A percentile compares a stretch with the other conserved stretches of the same genome.
phyloP scores from a whole-genome alignment of 1,140 invertebrate species.

The Dryas iulia region DNA sequence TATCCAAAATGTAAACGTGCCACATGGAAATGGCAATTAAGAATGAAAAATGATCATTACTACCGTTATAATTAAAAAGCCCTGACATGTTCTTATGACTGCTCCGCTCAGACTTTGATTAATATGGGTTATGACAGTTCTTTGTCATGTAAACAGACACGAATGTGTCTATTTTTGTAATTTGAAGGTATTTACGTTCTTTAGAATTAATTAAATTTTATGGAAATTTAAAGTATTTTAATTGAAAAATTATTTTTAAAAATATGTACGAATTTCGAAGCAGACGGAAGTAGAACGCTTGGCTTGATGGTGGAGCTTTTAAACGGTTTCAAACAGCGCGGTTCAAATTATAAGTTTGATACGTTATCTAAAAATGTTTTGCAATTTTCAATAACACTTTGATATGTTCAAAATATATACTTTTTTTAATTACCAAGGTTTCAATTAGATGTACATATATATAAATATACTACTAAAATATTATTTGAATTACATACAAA shows the following conservation, averaged over 20 bases:
- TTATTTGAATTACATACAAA: not conserved
- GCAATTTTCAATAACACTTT: too few relatives aligned
- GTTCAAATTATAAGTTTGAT: too few relatives aligned
- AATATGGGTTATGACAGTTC: conserved; percentile 66
- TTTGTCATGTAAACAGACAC: conserved; percentile 34
- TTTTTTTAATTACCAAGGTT: too few relatives aligned
- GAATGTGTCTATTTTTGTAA: conserved; percentile 23
- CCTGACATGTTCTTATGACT: conserved; percentile 54
- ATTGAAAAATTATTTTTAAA: too few relatives aligned
- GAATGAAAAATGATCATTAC: conserved; percentile 78
- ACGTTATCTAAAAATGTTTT: too few relatives aligned
- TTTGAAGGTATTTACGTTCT: not conserved
- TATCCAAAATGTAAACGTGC: conserved; percentile 56
- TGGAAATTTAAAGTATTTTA: not conserved
- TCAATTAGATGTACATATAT: too few relatives aligned
- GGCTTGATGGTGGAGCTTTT: too few relatives aligned
- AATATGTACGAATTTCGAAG: too few relatives aligned
- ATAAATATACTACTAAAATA: too few relatives aligned
- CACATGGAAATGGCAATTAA: conserved; percentile 69
- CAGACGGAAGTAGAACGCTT: too few relatives aligned
- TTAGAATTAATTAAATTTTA: not conserved
- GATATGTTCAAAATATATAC: too few relatives aligned
- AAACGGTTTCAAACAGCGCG: too few relatives aligned
- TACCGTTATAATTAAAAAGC: conserved; percentile 74
- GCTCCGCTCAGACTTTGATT: conserved; percentile 65